phyloP scores from a whole-genome alignment of 2,113 vertebrate genomes.

The Panurus biarmicus region DNA sequence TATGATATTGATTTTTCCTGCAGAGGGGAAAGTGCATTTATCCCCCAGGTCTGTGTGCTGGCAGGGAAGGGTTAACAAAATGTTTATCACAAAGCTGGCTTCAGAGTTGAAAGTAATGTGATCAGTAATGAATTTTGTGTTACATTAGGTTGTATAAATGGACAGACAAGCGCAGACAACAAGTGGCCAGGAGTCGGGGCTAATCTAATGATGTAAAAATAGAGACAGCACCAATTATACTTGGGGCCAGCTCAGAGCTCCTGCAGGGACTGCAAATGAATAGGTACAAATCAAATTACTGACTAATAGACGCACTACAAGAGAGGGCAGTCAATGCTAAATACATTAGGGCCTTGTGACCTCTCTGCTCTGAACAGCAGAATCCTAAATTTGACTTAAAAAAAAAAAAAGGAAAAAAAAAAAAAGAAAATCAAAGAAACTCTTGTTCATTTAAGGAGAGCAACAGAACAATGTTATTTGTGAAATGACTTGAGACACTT shows the following conservation, averaged over 20 bases:
- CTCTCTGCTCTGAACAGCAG: conserved; percentile 82
- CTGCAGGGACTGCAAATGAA: conserved; percentile 92
- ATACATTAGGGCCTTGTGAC: conserved; percentile 86
- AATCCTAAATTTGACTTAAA: conserved; percentile 78
- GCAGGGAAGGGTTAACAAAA: conserved; percentile 81
- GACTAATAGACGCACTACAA: conserved; percentile 88
- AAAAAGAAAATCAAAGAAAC: conserved; percentile 76
- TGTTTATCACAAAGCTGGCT: conserved; percentile 85
- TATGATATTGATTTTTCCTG: conserved; percentile 74
- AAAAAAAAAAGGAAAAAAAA: conserved; percentile 39
- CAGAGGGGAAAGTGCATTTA: conserved; percentile 69
- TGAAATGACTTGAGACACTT: conserved; percentile 81
- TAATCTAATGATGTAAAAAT: conserved; percentile 99
- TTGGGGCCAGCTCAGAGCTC: conserved; percentile 88
- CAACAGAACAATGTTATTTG: conserved; percentile 72
- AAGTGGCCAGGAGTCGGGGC: conserved; percentile 93
- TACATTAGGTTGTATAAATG: conserved; percentile 96
- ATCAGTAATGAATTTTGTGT: conserved; percentile 99
- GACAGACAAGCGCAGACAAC: conserved; percentile 91
- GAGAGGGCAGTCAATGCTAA: conserved; percentile 90
- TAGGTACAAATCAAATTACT: conserved; percentile 89
- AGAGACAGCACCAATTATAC: conserved; percentile 93
- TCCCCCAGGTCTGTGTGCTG: conserved; percentile 41
- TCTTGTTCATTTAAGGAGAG: conserved; percentile 71
- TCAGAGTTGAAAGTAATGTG: conserved; percentile 96